phyloP scores from a whole-genome alignment of 2,888 invertebrate genomes.

The Cordilura impudica region DNA sequence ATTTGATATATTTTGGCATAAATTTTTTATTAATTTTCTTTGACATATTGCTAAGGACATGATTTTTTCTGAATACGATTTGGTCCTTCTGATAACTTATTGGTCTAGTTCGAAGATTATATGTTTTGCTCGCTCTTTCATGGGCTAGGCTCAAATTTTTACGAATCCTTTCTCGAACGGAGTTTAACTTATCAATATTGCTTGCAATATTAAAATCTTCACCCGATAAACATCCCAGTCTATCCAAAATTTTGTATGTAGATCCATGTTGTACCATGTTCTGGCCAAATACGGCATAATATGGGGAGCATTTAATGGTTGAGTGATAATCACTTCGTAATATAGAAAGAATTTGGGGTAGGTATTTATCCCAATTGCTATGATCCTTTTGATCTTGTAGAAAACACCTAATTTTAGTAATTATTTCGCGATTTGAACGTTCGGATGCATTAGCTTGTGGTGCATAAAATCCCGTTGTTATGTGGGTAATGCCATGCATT shows the following conservation, averaged over 20 bases:
- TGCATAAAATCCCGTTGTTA: constrained; percentile 39
- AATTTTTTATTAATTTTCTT: too few species aligned
- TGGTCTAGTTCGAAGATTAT: background rate
- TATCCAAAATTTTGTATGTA: constrained; percentile 28
- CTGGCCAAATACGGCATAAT: constrained; percentile 34
- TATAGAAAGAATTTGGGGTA: too few species aligned
- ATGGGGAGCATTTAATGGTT: too few species aligned
- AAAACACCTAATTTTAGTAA: too few species aligned
- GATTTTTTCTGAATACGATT: background rate
- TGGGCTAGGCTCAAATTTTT: background rate
- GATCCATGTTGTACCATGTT: constrained; percentile 37
- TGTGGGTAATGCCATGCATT: too few species aligned
- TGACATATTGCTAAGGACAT: too few species aligned
- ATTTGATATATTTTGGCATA: too few species aligned
- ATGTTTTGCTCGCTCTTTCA: background rate
- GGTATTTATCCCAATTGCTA: too few species aligned
- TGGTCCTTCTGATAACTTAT: background rate
- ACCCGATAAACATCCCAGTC: background rate
- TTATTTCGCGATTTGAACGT: too few species aligned
- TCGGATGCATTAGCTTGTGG: constrained; percentile 52
- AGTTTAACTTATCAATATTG: background rate
- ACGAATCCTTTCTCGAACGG: background rate
- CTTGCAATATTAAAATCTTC: background rate
- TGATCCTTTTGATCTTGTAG: too few species aligned
- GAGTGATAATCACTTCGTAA: too few species aligned